Percentiles rank a stretch among this genome's conserved stretches.
phyloP scores from a whole-genome alignment of 2,113 vertebrate species.

The Enhydra lutris region DNA sequence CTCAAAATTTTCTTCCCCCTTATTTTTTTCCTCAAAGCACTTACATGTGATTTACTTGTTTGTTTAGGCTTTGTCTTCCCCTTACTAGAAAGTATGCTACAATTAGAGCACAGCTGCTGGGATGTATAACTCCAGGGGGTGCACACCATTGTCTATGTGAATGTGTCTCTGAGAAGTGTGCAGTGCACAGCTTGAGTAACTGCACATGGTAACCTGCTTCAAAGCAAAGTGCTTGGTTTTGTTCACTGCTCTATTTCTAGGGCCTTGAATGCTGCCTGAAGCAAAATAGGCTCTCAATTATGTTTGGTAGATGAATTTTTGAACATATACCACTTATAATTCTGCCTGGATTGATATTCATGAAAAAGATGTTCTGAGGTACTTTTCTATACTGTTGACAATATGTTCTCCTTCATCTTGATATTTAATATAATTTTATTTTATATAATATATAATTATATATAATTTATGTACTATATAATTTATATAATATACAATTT shows the following conservation, averaged over 20 bases:
- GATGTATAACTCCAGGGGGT: rapidly evolving
- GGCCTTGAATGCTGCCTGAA: neutral
- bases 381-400: neutral
- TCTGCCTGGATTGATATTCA: constrained; percentile 6
- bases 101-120: neutral
- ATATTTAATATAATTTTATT: neutral
- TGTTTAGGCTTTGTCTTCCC: neutral
- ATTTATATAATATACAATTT: neutral
- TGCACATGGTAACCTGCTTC: neutral
- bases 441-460: neutral
- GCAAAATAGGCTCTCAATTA: neutral
- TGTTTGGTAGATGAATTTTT: neutral
- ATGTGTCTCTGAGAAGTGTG: neutral
- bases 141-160: neutral
- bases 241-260: neutral
- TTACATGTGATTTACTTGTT: neutral
- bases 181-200: neutral
- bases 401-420: neutral
- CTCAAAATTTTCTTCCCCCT: neutral
- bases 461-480: neutral
- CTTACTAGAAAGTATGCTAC: neutral
- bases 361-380: neutral
- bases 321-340: neutral
- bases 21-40: neutral
- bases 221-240: neutral